phyloP scores from a whole-genome alignment of 37 sponge, comb jelly and placozoan species.

The Cliona cf. orientalis region DNA sequence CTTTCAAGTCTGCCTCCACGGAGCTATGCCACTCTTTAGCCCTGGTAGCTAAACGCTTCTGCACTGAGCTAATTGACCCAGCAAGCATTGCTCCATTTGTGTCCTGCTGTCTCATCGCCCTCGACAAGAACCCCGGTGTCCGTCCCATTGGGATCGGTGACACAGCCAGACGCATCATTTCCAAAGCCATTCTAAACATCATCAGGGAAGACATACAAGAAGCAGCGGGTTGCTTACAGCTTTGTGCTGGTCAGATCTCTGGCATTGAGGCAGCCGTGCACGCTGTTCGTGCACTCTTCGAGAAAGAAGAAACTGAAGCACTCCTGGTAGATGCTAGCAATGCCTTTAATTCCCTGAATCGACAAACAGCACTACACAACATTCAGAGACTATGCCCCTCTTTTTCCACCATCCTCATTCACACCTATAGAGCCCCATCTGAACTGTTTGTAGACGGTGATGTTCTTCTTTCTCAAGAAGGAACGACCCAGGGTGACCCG shows the following conservation, averaged over 20 bases:
- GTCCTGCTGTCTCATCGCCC: constrained; percentile 27
- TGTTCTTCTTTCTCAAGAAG: constrained; percentile 25
- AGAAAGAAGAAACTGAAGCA: constrained; percentile 9
- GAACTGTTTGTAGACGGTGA: constrained; percentile 44
- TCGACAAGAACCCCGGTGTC: constrained; percentile 30
- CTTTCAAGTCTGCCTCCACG: constrained; percentile 10
- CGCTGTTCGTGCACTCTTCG: constrained; percentile 4
- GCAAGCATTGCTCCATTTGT: constrained; percentile 20
- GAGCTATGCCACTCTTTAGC: constrained; percentile 22
- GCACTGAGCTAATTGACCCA: constrained; percentile 26
- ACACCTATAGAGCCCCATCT: constrained; percentile 32
- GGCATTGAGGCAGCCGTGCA: constrained; percentile 40
- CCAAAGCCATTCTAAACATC: constrained; percentile 28
- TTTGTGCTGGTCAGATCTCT: constrained; percentile 31
- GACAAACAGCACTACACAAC: constrained; percentile 25
- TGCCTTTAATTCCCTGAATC: constrained; percentile 35
- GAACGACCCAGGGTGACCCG: constrained; percentile 53
- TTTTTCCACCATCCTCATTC: constrained; percentile 23
- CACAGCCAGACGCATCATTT: constrained; percentile 28
- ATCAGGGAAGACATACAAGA: constrained; percentile 17
- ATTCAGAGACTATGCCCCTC: constrained; percentile 11
- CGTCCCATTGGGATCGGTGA: constrained; percentile 33
- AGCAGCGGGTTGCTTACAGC: constrained; percentile 19
- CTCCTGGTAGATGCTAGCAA: constrained; percentile 27
- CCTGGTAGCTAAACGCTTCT: constrained; percentile 9